A percentile compares a stretch with the other conserved stretches of the same genome.
These are phyloP conservation scores for Erythrocercus mccallii DNA, from an alignment of 2,113 vertebrate species.

Conservation along the genomic window DNA sequence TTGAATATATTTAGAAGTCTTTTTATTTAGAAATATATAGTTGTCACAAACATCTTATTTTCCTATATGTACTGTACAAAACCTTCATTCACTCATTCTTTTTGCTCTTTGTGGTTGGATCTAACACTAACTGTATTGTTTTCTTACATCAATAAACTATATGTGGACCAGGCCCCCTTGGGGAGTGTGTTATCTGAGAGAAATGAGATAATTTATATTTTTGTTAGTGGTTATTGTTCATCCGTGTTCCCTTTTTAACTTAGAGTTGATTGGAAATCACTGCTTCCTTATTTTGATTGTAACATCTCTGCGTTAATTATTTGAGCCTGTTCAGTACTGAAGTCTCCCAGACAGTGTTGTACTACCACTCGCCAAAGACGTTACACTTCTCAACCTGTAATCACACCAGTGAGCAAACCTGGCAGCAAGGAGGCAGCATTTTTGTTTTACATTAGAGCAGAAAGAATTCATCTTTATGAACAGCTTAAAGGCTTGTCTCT, in stretches of 20 bases:
- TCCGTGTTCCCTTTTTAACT: slow-evolving; percentile 44
- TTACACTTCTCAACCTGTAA: neutral
- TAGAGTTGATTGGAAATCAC: slow-evolving; percentile 36
- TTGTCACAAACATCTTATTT: slow-evolving; percentile 76
- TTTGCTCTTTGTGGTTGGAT: slow-evolving; percentile 83
- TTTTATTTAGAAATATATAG: slow-evolving; percentile 78
- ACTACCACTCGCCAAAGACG: slow-evolving; percentile 38
- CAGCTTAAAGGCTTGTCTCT: neutral
- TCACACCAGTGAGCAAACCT: slow-evolving; percentile 42
- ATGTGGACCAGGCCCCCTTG: slow-evolving; percentile 85
- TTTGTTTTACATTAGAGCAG: neutral
- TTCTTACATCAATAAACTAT: slow-evolving; percentile 91
- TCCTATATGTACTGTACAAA: slow-evolving; percentile 81
- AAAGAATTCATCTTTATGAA: neutral
- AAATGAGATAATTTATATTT: slow-evolving; percentile 64
- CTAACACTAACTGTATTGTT: slow-evolving; percentile 94
- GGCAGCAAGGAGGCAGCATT: neutral
- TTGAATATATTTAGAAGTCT: slow-evolving; percentile 79
- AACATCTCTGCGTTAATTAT: slow-evolving; percentile 10
- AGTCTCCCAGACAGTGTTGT: slow-evolving; percentile 51
- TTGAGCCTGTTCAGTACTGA: slow-evolving; percentile 40
- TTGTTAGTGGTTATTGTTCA: slow-evolving; percentile 59
- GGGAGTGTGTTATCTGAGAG: slow-evolving; percentile 68
- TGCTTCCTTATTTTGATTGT: slow-evolving; percentile 21
- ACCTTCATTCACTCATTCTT: slow-evolving; percentile 72